A percentile compares a stretch with the other conserved stretches of the same genome.
phyloP scores from a whole-genome alignment of 2,888 invertebrate species.

The Apamea monoglypha region DNA sequence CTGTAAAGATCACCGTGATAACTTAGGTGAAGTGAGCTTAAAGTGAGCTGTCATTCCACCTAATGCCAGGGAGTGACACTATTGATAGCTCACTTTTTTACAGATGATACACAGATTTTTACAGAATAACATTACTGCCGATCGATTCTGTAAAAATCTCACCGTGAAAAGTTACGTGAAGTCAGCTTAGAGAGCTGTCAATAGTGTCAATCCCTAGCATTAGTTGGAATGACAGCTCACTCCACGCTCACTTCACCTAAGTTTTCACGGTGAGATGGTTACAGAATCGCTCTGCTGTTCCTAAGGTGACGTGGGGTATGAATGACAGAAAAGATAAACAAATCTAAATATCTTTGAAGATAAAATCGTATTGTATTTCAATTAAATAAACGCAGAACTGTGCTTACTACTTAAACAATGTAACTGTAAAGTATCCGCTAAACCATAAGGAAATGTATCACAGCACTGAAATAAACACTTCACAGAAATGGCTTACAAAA shows the following conservation, averaged over 20 bases:
- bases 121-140: too few relatives aligned
- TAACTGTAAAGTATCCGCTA: background rate
- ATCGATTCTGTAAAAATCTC: too few relatives aligned
- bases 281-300: background rate
- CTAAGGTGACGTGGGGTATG: background rate
- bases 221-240: background rate
- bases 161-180: too few relatives aligned
- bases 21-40: background rate
- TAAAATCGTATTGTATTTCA: background rate
- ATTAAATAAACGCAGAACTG: background rate
- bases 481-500: constrained; percentile 27
- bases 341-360: background rate
- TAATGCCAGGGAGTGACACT: too few relatives aligned
- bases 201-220: too few relatives aligned
- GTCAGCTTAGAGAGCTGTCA: too few relatives aligned
- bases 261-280: background rate
- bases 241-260: background rate
- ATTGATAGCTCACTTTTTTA: too few relatives aligned
- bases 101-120: too few relatives aligned
- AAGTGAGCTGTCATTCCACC: too few relatives aligned
- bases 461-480: constrained; percentile 31
- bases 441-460: constrained; percentile 30
- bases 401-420: background rate
- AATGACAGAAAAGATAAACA: background rate
- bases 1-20: too few relatives aligned